Conservation (phyloP, 2,797 vertebrate species). For the Brotogeris chrysoptera region DNA sequence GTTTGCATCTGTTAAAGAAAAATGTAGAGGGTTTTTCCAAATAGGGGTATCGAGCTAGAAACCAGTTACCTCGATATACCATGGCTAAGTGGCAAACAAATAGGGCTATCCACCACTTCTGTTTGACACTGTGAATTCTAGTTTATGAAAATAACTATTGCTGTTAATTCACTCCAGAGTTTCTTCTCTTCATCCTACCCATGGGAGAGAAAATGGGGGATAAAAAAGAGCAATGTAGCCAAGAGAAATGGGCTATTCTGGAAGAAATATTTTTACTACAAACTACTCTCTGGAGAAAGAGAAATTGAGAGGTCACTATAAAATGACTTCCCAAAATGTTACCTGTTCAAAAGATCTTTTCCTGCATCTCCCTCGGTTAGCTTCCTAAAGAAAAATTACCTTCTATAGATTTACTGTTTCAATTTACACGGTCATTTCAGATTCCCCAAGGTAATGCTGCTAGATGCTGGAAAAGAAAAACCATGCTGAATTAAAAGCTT, state of each 20-base stretch:
- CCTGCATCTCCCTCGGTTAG: not conserved
- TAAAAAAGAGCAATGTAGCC: not conserved
- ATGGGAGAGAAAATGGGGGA: not conserved
- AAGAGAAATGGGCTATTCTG: not conserved
- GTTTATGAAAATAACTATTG: not conserved
- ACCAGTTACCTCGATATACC: not conserved
- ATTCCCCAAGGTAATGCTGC: not conserved
- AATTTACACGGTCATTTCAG: not conserved
- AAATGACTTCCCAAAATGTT: not conserved
- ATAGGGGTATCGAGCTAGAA: not conserved
- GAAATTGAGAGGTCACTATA: not conserved
- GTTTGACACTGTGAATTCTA: not conserved
- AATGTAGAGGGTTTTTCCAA: not conserved
- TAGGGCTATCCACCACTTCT: not conserved
- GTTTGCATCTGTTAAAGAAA: not conserved
- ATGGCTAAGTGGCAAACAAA: not conserved
- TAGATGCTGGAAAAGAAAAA: not conserved
- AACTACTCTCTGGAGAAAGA: not conserved
- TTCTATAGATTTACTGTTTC: not conserved
- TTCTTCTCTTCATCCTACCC: not conserved
- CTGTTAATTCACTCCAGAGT: not conserved
- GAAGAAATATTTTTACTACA: not conserved
- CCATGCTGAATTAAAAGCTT: not conserved
- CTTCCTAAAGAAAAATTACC: not conserved
- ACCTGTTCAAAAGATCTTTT: not conserved